Conservation (phyloP, 2,888 invertebrate species). For the Eilema depressum region DNA sequence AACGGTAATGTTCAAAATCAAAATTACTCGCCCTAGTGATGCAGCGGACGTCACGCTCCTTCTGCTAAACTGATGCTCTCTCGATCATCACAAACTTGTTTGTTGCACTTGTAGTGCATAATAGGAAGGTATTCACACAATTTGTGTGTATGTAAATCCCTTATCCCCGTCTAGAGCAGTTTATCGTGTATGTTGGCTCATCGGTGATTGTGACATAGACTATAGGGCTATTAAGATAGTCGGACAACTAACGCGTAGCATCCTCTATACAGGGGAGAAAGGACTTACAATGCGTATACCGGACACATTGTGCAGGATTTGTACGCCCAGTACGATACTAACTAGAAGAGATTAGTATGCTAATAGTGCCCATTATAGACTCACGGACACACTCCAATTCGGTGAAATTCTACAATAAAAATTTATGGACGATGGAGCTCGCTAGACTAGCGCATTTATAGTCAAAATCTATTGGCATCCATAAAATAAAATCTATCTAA, state of each 20-base stretch:
- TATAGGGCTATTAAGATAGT: constrained; percentile 50
- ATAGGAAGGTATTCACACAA: constrained; percentile 53
- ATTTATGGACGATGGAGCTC: constrained; percentile 80
- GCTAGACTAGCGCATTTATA: constrained; percentile 80
- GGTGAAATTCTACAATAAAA: constrained; percentile 78
- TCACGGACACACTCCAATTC: constrained; percentile 71
- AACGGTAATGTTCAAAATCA: constrained; percentile 79
- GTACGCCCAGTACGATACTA: constrained; percentile 72
- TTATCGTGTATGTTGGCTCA: constrained; percentile 49
- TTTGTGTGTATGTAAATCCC: constrained; percentile 66
- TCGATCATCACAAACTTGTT: constrained; percentile 74
- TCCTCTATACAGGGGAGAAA: constrained; percentile 70
- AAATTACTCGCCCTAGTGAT: constrained; percentile 85
- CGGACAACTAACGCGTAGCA: constrained; percentile 48
- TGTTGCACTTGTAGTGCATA: constrained; percentile 53
- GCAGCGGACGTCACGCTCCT: constrained; percentile 76
- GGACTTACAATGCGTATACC: constrained; percentile 71
- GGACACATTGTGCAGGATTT: constrained; percentile 68
- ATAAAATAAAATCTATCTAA: constrained; percentile 76
- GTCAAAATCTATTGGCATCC: constrained; percentile 78
- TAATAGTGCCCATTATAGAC: constrained; percentile 75
- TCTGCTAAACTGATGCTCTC: constrained; percentile 74
- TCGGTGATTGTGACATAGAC: constrained; percentile 45
- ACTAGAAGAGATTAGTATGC: constrained; percentile 85
- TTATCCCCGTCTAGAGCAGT: constrained; percentile 64